Percentiles rank a stretch among this genome's conserved stretches.
These are phyloP conservation scores for Brachionus paranguensis DNA, from an alignment of 1,140 invertebrate genomes.

Conservation along the genomic window DNA sequence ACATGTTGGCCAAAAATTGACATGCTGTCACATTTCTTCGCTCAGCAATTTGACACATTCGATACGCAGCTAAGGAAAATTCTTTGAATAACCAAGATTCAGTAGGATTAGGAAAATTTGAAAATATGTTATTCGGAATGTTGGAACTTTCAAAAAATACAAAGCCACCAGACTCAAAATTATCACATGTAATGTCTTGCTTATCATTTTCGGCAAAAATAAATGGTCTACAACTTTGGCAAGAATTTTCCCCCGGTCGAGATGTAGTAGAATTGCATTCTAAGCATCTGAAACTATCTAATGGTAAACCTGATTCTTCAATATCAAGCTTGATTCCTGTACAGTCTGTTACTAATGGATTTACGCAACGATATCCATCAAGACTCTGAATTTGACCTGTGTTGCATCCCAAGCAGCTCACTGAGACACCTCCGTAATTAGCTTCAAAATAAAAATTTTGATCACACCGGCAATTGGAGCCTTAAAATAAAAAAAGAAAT, in stretches of 20 bases:
- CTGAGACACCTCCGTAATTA: background rate
- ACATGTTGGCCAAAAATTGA: conserved; percentile 66
- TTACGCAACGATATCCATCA: conserved; percentile 10
- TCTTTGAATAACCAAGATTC: conserved; percentile 17
- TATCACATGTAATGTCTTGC: background rate
- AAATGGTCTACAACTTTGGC: conserved; percentile 29
- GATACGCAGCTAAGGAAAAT: background rate
- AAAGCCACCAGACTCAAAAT: background rate
- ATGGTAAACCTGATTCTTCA: background rate
- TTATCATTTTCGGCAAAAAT: background rate
- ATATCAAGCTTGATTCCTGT: background rate
- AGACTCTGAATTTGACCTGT: background rate
- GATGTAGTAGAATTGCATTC: background rate
- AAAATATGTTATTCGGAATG: background rate
- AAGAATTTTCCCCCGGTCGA: background rate
- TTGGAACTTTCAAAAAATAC: background rate
- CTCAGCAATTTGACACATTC: background rate
- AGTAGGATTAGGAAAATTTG: background rate
- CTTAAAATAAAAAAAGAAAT: background rate
- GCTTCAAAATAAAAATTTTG: background rate
- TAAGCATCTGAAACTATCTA: background rate
- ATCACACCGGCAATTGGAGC: conserved; percentile 10
- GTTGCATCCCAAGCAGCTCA: background rate
- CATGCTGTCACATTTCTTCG: conserved; percentile 59
- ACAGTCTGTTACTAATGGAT: background rate